Evolutionary conservation across 1,140 invertebrate genomes (phyloP).

Genomic region (Paraescarpia echinospica): DNA sequence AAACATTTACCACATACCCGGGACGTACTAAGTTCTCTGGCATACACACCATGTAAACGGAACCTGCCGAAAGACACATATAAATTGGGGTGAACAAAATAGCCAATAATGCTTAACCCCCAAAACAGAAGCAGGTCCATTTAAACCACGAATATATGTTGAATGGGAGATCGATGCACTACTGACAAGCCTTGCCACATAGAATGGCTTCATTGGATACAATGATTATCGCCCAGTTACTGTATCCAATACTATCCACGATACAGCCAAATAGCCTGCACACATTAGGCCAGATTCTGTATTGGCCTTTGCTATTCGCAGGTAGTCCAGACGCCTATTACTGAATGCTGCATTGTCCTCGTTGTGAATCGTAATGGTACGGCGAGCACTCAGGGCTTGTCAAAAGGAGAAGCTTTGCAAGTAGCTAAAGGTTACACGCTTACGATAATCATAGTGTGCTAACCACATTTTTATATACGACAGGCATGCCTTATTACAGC

Average conservation of each 20-base stretch:
- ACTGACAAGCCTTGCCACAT: background rate
- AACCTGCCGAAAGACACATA: too few relatives aligned
- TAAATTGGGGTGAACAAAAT: too few relatives aligned
- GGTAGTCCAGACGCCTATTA: background rate
- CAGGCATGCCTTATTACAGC: background rate
- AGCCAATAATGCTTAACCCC: too few relatives aligned
- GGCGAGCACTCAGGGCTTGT: background rate
- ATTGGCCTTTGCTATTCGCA: background rate
- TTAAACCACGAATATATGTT: too few relatives aligned
- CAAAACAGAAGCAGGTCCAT: too few relatives aligned
- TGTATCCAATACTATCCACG: background rate
- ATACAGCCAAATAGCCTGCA: background rate
- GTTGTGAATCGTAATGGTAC: background rate
- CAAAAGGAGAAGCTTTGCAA: background rate
- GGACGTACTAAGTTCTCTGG: too few relatives aligned
- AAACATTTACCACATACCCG: too few relatives aligned
- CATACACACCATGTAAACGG: too few relatives aligned
- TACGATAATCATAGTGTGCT: background rate
- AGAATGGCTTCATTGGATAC: background rate
- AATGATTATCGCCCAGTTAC: background rate
- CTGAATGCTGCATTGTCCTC: background rate
- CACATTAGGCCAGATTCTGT: background rate
- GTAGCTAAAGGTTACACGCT: background rate
- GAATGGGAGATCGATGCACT: too few relatives aligned
- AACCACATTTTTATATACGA: background rate